Evolutionary conservation across 2,113 vertebrate species (phyloP).

Genomic region (Pristiophorus japonicus): DNA sequence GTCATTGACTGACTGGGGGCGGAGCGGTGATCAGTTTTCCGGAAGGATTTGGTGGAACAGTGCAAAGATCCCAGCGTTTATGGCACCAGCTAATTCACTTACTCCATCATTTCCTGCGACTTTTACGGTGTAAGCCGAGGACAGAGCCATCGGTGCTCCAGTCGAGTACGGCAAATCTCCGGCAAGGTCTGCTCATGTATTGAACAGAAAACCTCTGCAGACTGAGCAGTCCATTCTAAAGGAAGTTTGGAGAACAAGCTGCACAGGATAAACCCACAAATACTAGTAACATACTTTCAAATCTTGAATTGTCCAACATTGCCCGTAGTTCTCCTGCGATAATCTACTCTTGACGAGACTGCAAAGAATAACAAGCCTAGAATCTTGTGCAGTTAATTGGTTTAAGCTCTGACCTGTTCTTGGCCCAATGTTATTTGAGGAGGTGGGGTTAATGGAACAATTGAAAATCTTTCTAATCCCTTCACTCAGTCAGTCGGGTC

Average conservation of each 20-base stretch:
- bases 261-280: neutral
- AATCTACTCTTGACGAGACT: neutral
- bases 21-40: no score
- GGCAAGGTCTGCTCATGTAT: neutral
- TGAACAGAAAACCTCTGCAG: no score
- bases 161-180: no score
- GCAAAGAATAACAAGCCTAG: neutral
- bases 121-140: no score
- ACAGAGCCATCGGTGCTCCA: neutral
- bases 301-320: neutral
- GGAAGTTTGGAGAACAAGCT: neutral
- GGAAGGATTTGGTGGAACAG: neutral
- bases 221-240: no score
- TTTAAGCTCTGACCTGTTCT: neutral
- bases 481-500: neutral
- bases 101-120: neutral
- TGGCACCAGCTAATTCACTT: neutral
- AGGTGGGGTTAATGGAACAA: neutral
- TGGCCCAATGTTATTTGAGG: neutral
- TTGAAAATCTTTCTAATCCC: neutral
- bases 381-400: constrained; percentile 10
- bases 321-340: neutral
- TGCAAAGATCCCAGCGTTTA: neutral
- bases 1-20: neutral
- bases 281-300: neutral